Percentiles rank a stretch among this genome's conserved stretches.
Conservation (phyloP, 2,888 invertebrate genomes). For the Pediacus dermestoides region DNA sequence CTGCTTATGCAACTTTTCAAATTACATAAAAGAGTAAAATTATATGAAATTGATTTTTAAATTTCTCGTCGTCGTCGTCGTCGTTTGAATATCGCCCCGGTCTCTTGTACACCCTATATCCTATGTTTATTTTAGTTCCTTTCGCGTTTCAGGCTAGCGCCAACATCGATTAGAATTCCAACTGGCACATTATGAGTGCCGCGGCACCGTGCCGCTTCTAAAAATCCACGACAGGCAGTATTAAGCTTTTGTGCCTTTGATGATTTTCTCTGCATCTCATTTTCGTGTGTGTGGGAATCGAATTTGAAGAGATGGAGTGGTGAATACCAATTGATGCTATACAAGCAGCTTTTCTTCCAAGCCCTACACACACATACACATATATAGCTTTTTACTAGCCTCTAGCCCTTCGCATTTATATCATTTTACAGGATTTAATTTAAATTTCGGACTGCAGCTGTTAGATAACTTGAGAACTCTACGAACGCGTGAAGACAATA, state of each 20-base stretch:
- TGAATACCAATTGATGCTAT: constrained; percentile 50
- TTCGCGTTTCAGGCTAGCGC: constrained; percentile 28
- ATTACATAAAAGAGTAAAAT: constrained; percentile 28
- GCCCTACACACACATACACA: no score
- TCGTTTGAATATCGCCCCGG: constrained; percentile 35
- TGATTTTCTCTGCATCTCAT: constrained; percentile 53
- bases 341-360: constrained; percentile 41
- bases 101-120: constrained; percentile 38
- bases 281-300: constrained; percentile 50
- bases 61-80: constrained; percentile 38
- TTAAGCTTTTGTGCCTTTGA: constrained; percentile 52
- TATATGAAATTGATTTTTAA: constrained; percentile 43
- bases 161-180: constrained; percentile 22
- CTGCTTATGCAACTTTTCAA: constrained; percentile 18
- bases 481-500: constrained; percentile 3
- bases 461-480: constrained; percentile 11
- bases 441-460: constrained; percentile 20
- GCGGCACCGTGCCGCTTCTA: constrained; percentile 38
- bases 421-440: constrained; percentile 31
- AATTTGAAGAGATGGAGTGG: constrained; percentile 50
- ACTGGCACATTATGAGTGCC: constrained; percentile 12
- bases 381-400: constrained; percentile 21
- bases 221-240: constrained; percentile 36
- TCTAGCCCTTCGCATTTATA: constrained; percentile 26
- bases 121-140: constrained; percentile 44